phyloP scores from a whole-genome alignment of 2,113 vertebrate genomes.

The Tympanuchus pallidicinctus region DNA sequence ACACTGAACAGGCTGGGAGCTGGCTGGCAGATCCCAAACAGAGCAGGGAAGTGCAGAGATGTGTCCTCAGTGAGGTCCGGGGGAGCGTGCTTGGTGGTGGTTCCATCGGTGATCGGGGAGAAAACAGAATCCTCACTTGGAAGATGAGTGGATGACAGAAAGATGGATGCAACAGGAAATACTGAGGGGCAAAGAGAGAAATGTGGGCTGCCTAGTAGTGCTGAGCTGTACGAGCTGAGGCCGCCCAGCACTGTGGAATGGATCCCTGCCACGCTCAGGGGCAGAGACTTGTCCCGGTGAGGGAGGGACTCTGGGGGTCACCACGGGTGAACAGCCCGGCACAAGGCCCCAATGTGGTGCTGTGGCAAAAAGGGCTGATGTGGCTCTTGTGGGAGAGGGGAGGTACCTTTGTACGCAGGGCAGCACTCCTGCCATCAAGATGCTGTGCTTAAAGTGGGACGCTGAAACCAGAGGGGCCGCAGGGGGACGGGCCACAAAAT shows the following conservation, averaged over 20 bases:
- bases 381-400: conserved; percentile 9
- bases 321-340: conserved; percentile 47
- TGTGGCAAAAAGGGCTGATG: conserved; percentile 25
- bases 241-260: background rate
- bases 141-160: conserved; percentile 48
- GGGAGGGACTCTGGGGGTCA: conserved; percentile 50
- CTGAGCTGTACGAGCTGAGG: background rate
- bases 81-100: background rate
- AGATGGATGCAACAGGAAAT: conserved; percentile 62
- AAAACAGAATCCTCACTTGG: conserved; percentile 7
- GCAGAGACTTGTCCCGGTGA: conserved; percentile 1
- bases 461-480: background rate
- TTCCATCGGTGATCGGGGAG: background rate
- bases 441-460: background rate
- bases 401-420: background rate
- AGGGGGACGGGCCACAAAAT: background rate
- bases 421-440: background rate
- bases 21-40: background rate
- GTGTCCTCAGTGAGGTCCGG: background rate
- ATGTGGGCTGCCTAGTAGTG: conserved; percentile 32
- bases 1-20: background rate
- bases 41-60: background rate
- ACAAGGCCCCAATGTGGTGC: conserved; percentile 61
- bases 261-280: background rate
- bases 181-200: conserved; percentile 49